Conservation (phyloP, 1,140 invertebrate genomes). For the Epicauta chinensis region DNA sequence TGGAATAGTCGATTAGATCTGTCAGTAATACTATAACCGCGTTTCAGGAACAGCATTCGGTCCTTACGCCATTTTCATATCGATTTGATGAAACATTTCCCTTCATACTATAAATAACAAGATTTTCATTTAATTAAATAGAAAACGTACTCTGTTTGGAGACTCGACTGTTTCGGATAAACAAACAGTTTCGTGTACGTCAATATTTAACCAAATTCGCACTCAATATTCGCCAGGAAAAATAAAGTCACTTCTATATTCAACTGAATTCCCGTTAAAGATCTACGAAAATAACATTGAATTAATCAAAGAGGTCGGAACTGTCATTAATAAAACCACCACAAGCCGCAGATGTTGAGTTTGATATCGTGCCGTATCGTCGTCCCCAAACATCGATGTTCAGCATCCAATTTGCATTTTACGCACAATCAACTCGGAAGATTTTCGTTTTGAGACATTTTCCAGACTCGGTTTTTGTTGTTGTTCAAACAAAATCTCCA, state of each 20-base stretch:
- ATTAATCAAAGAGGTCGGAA: slow-evolving; percentile 17
- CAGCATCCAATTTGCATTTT: slow-evolving; percentile 21
- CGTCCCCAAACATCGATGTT: slow-evolving; percentile 16
- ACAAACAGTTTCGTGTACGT: too few species aligned
- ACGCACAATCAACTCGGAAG: slow-evolving; percentile 17
- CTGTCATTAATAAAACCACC: slow-evolving; percentile 18
- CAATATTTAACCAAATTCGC: neutral
- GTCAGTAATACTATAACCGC: too few species aligned
- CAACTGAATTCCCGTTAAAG: slow-evolving; percentile 1
- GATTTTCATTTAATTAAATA: neutral
- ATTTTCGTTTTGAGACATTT: too few species aligned
- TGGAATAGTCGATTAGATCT: slow-evolving; percentile 3
- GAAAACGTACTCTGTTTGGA: too few species aligned
- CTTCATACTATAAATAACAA: too few species aligned
- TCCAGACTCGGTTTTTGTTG: too few species aligned
- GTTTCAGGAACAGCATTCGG: neutral
- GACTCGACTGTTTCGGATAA: too few species aligned
- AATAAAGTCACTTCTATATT: neutral
- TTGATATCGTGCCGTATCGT: slow-evolving; percentile 9
- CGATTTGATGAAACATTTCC: too few species aligned
- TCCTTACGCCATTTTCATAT: too few species aligned
- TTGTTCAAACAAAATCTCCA: too few species aligned
- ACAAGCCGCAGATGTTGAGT: slow-evolving; percentile 13
- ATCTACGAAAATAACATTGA: slow-evolving; percentile 8
- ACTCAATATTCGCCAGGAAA: neutral